A percentile compares a stretch with the other conserved stretches of the same genome.
Conservation (phyloP, 2,113 vertebrate species). For the Hippocampus guttulatus region DNA sequence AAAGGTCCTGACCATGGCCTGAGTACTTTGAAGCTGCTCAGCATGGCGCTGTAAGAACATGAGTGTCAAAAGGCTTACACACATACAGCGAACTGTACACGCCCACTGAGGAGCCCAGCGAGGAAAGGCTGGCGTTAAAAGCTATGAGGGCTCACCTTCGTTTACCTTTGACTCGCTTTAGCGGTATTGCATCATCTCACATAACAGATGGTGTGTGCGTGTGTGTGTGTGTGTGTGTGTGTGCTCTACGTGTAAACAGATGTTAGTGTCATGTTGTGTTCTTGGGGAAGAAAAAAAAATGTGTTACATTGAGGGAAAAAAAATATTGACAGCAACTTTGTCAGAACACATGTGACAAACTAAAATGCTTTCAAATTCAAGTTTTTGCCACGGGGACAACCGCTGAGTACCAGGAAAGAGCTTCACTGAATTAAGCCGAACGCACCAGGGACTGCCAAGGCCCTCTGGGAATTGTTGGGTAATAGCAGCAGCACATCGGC, state of each 20-base stretch:
- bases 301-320: background rate
- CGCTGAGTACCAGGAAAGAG: background rate
- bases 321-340: conserved; percentile 13
- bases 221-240: conserved; percentile 11
- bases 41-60: conserved; percentile 19
- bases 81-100: conserved; percentile 1
- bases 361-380: background rate
- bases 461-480: background rate
- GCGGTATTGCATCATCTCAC: conserved; percentile 22
- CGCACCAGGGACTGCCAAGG: background rate
- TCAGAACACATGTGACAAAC: background rate
- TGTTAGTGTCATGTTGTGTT: conserved; percentile 11
- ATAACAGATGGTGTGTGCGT: conserved; percentile 19
- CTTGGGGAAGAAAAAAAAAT: background rate
- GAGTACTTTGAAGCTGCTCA: conserved; percentile 19
- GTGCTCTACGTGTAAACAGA: conserved; percentile 25
- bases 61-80: conserved; percentile 5
- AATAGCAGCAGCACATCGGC: no score
- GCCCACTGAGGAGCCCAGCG: conserved; percentile 33
- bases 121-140: conserved; percentile 45
- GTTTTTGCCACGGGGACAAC: background rate
- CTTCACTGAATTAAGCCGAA: background rate
- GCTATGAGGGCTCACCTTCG: conserved; percentile 55
- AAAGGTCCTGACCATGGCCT: background rate
- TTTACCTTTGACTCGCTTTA: conserved; percentile 39